Conservation (phyloP, 2,797 vertebrate species). For the Psittacula derbiana region DNA sequence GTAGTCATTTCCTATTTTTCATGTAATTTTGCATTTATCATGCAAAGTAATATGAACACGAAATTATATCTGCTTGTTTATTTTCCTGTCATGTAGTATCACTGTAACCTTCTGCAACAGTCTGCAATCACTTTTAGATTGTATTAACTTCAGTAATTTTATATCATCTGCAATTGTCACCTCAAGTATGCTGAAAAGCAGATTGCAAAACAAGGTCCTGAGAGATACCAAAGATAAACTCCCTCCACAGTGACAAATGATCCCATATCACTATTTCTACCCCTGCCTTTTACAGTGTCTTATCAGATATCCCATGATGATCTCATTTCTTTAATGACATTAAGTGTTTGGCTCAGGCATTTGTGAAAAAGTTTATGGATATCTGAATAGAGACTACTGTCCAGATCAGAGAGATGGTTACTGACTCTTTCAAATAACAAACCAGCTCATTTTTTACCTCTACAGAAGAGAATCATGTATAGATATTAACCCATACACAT, state of each 20-base stretch:
- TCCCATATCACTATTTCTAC: background rate
- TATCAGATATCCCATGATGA: background rate
- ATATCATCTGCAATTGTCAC: background rate
- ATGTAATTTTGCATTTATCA: slow-evolving; percentile 17
- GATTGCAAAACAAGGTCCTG: background rate
- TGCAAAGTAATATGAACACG: background rate
- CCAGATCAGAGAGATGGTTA: background rate
- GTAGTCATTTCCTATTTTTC: slow-evolving; percentile 3
- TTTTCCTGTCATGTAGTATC: background rate
- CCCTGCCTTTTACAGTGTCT: background rate
- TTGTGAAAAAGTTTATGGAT: background rate
- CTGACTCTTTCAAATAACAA: background rate
- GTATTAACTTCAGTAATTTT: slow-evolving; percentile 6
- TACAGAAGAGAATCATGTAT: background rate
- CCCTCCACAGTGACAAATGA: background rate
- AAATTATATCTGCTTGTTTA: background rate
- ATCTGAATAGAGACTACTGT: background rate
- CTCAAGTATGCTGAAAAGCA: background rate
- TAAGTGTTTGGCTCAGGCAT: background rate
- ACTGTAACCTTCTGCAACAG: background rate
- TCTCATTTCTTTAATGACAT: background rate
- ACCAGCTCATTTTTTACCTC: background rate
- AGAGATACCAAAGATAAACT: background rate
- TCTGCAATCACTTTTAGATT: slow-evolving; percentile 10
- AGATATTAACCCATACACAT: background rate